These are phyloP conservation scores for Hippocampus guttulatus DNA, from an alignment of 2,113 vertebrate genomes.

Conservation along the genomic window DNA sequence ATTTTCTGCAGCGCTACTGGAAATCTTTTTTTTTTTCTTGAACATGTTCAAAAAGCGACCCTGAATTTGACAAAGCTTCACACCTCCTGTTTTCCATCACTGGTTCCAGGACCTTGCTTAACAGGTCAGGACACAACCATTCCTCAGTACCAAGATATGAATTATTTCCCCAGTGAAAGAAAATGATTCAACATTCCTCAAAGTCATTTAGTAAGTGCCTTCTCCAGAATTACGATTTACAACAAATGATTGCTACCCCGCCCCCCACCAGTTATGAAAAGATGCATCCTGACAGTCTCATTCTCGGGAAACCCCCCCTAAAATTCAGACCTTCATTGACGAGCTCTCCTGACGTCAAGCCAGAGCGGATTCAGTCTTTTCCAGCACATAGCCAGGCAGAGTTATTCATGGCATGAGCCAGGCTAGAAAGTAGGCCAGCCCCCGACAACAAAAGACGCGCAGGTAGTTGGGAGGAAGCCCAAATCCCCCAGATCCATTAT, in stretches of 20 bases:
- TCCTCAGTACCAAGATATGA: not conserved
- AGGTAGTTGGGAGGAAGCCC: constrained; percentile 52
- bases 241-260: not conserved
- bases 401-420: constrained; percentile 55
- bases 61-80: not conserved
- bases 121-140: not conserved
- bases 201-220: not conserved
- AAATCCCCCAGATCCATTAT: constrained; percentile 53
- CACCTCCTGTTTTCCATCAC: not conserved
- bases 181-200: constrained; percentile 1
- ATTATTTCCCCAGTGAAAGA: constrained; percentile 10
- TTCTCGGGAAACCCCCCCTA: not conserved
- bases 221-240: not conserved
- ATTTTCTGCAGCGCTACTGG: not conserved
- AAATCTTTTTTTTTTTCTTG: not conserved
- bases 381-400: constrained; percentile 40
- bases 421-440: constrained; percentile 58
- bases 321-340: constrained; percentile 11
- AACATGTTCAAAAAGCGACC: not conserved
- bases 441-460: constrained; percentile 50
- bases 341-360: constrained; percentile 17
- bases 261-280: not conserved
- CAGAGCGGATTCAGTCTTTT: constrained; percentile 29
- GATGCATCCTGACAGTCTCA: not conserved
- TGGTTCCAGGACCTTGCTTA: not conserved